Evolutionary conservation across 2,888 invertebrate species (phyloP), one percentile per base, ranked within the genome.

Genomic region (Lysandra bellargus): DNA sequence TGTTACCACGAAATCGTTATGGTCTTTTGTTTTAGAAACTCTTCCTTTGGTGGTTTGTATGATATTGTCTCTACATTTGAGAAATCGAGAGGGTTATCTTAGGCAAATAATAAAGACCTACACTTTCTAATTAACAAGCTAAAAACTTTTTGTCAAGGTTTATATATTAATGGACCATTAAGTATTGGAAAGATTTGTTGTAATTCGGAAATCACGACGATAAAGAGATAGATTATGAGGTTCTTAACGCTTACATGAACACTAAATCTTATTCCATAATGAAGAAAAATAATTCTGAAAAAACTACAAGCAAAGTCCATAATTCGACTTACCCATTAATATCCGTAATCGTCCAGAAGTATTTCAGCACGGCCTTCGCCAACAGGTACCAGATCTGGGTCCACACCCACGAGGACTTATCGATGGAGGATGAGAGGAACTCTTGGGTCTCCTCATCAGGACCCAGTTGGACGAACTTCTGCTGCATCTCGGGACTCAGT

Each of bases 271-370:
- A 49, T 49, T 49, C 44, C 44, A 44, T 2, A 17, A 57, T 14
- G 0, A 57, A 57, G 17, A 4, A 57, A 57, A 57, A 14, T 40
- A 60, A 64, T 30, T 23, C 60, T 6, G 23, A 61, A 23, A 23
- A 64, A 64, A 3, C 3, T 30, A 23, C n/a, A 64, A 30, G 30
- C 4, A 9, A 44, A 23, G 12, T 44, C 17, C 14, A 73, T 14
- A 53, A 23, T 23, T 30, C 77, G 49, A 95, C 96, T 96, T 91
- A 98, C 96, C 99, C 99, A 93, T 99, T 99, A 83, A 99, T 98
- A 84, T 98, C 98, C 2, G 99, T 99, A 89, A 98, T 97, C 53
- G 98, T 98, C 97, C 99, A 97, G 94, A 99, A 98, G 92, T 97
- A 96, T 82, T 97, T 96, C 33, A 99, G 95, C 69, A 99, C 92